These are phyloP conservation scores for Amphilophus citrinellus DNA, from an alignment of 2,113 vertebrate species.

Conservation along the genomic window DNA sequence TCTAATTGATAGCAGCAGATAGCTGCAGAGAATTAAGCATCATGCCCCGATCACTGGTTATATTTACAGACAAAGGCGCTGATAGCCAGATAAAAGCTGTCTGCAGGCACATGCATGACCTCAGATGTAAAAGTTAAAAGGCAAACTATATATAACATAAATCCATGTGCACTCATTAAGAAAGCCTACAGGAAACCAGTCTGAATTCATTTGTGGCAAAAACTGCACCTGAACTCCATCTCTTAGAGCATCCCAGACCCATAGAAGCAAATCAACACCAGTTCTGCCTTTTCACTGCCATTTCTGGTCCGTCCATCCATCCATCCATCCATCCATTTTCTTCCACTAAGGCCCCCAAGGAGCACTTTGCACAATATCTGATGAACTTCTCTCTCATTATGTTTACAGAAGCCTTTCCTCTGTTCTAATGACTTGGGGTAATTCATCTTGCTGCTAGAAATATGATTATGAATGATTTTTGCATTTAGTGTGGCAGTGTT, in stretches of 20 bases:
- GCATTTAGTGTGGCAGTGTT: slow-evolving; percentile 47
- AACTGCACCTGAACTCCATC: not conserved
- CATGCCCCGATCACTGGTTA: not conserved
- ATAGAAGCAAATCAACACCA: not conserved
- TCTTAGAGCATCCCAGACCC: too few species aligned
- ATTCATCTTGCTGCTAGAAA: slow-evolving; percentile 53
- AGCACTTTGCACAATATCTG: slow-evolving; percentile 27
- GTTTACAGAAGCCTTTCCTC: slow-evolving; percentile 44
- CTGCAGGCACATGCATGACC: not conserved
- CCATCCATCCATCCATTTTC: too few species aligned
- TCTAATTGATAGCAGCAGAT: slow-evolving; percentile 67
- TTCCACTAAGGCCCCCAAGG: not conserved
- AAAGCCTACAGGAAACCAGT: not conserved
- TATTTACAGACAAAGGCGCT: not conserved
- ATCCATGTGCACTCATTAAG: not conserved
- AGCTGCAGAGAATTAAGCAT: slow-evolving; percentile 52
- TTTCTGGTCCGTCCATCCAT: too few species aligned
- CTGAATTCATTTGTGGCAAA: not conserved
- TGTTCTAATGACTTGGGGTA: slow-evolving; percentile 50
- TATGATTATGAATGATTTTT: slow-evolving; percentile 68
- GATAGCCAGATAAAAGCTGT: not conserved
- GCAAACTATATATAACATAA: not conserved
- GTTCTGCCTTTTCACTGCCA: not conserved
- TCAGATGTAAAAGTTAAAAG: not conserved
- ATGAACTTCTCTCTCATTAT: slow-evolving; percentile 53